These are phyloP conservation scores for Myiopsitta monachus DNA, from an alignment of 2,113 vertebrate species.

Conservation along the genomic window DNA sequence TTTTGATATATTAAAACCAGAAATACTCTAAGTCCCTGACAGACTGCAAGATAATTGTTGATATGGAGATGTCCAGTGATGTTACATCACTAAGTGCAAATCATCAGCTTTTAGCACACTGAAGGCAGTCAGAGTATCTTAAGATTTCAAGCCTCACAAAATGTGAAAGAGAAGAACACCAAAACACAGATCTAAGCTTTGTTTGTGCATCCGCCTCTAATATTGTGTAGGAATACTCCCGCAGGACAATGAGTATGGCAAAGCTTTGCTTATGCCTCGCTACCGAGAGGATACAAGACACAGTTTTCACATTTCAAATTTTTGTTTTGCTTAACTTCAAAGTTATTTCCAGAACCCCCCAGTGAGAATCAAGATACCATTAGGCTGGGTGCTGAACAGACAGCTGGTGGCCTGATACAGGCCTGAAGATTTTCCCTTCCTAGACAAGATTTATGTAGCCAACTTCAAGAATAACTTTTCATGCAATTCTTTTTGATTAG, in stretches of 20 bases:
- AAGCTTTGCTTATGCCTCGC: not conserved
- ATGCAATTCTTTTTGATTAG: not conserved
- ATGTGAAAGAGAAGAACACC: not conserved
- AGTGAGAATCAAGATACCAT: not conserved
- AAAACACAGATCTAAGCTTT: not conserved
- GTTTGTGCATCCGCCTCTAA: not conserved
- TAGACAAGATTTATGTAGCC: not conserved
- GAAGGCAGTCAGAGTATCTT: not conserved
- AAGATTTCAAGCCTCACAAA: not conserved
- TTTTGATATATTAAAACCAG: not conserved
- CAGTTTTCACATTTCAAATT: not conserved
- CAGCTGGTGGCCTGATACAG: not conserved
- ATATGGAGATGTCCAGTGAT: not conserved
- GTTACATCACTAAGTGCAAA: not conserved
- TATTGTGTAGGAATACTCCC: not conserved
- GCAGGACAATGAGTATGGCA: not conserved
- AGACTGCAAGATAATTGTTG: not conserved
- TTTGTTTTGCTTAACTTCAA: slow-evolving; percentile 12
- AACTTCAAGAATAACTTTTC: not conserved
- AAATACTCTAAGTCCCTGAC: not conserved
- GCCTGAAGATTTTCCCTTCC: not conserved
- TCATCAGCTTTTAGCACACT: not conserved
- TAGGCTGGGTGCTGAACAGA: not conserved
- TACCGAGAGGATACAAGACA: not conserved
- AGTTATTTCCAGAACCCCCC: not conserved